Evolutionary conservation across 1,140 invertebrate genomes (phyloP).

Genomic region (Adelges cooleyi): DNA sequence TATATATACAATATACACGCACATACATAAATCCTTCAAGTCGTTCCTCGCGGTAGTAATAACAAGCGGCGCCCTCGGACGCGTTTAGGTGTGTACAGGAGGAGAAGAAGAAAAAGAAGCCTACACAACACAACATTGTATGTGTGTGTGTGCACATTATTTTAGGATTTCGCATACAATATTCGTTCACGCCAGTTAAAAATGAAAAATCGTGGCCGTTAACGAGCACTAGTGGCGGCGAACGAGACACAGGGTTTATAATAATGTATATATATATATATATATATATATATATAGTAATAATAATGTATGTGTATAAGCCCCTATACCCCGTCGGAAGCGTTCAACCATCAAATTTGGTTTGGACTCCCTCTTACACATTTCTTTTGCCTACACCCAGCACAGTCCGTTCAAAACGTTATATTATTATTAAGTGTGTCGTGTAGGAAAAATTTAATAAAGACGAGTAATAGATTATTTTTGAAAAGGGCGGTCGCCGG

Average conservation of each 20-base stretch:
- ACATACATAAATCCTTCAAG: constrained; percentile 5
- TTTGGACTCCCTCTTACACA: not conserved
- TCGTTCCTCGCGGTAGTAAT: constrained; percentile 2
- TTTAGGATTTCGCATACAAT: constrained; percentile 9
- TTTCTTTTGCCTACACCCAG: too few relatives aligned
- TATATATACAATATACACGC: too few relatives aligned
- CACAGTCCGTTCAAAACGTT: too few relatives aligned
- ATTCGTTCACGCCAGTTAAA: constrained; percentile 23
- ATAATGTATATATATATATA: not conserved
- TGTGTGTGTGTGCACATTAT: not conserved
- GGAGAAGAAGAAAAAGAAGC: not conserved
- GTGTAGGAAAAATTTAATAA: too few relatives aligned
- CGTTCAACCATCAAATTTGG: constrained; percentile 23
- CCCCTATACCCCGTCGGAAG: not conserved
- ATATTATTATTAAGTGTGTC: too few relatives aligned
- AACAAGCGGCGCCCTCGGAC: not conserved
- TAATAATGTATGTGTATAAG: constrained; percentile 11
- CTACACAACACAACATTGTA: too few relatives aligned
- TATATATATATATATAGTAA: not conserved
- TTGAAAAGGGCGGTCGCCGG: too few relatives aligned
- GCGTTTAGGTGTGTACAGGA: not conserved
- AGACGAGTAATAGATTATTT: too few relatives aligned
- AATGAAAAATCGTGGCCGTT: constrained; percentile 21
- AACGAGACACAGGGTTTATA: not conserved
- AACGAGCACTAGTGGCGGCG: not conserved